phyloP scores from a whole-genome alignment of 2,797 vertebrate genomes.

The Brachymystax lenok region DNA sequence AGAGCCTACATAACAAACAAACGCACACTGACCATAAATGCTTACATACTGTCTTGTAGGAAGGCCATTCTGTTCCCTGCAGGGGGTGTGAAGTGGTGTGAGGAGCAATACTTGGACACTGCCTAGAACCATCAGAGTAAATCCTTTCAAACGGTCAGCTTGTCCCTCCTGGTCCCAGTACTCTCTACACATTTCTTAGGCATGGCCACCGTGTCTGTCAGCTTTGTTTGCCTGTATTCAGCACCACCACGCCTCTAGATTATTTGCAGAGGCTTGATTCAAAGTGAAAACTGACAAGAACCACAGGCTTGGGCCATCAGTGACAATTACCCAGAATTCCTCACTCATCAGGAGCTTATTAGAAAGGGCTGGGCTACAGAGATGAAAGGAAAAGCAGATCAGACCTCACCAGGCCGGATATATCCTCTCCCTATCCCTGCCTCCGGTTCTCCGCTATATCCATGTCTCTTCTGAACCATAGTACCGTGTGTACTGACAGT shows the following conservation, averaged over 20 bases:
- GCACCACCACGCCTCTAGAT: not conserved
- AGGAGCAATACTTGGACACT: not conserved
- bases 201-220: not conserved
- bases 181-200: not conserved
- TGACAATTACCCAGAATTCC: not conserved
- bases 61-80: not conserved
- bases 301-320: not conserved
- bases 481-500: not conserved
- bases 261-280: too few species aligned
- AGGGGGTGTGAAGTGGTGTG: not conserved
- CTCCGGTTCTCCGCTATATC: not conserved
- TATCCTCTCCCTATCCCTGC: not conserved
- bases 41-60: not conserved
- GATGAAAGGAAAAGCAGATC: not conserved
- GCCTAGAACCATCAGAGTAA: not conserved
- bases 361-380: not conserved
- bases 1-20: not conserved
- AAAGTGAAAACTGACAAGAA: not conserved
- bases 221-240: not conserved
- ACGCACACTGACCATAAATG: not conserved
- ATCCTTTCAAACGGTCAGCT: not conserved
- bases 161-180: not conserved
- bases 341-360: not conserved
- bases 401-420: not conserved
- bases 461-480: not conserved